Percentiles rank a stretch among this genome's conserved stretches.
Conservation (phyloP, 2,797 vertebrate genomes). For the Lepilemur septentrionalis region DNA sequence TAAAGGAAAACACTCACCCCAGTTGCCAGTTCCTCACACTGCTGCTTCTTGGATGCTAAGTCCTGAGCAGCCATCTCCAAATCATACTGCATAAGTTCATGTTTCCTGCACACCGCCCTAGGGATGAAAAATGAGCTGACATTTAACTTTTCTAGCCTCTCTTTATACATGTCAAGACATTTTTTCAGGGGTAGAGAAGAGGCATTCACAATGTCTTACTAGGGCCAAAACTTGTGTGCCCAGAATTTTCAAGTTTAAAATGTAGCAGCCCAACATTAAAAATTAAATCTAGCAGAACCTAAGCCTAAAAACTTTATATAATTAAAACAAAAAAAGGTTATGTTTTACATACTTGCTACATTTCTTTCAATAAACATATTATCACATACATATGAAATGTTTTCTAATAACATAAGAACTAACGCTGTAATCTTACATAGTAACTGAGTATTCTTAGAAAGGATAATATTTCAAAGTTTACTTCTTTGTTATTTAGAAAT, state of each 20-base stretch:
- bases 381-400: background rate
- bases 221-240: background rate
- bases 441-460: slow-evolving; percentile 13
- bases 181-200: background rate
- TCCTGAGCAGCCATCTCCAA: slow-evolving; percentile 94
- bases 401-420: background rate
- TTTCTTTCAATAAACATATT: background rate
- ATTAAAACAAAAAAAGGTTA: background rate
- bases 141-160: background rate
- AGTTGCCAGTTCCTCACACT: slow-evolving; percentile 95
- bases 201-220: background rate
- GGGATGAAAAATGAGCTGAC: slow-evolving; percentile 45
- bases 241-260: slow-evolving; percentile 38
- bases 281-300: slow-evolving; percentile 32
- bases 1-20: slow-evolving; percentile 88
- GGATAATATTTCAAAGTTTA: background rate
- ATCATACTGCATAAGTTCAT: slow-evolving; percentile 96
- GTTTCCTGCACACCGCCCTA: slow-evolving; percentile 96
- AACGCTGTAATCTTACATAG: background rate
- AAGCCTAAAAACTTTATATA: background rate
- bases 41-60: slow-evolving; percentile 94
- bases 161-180: background rate
- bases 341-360: background rate
- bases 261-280: background rate
- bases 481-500: slow-evolving; percentile 1